Evolutionary conservation across 2,888 invertebrate genomes (phyloP), one percentile per base, ranked within the genome.

Genomic region (Petrophora chlorosata): DNA sequence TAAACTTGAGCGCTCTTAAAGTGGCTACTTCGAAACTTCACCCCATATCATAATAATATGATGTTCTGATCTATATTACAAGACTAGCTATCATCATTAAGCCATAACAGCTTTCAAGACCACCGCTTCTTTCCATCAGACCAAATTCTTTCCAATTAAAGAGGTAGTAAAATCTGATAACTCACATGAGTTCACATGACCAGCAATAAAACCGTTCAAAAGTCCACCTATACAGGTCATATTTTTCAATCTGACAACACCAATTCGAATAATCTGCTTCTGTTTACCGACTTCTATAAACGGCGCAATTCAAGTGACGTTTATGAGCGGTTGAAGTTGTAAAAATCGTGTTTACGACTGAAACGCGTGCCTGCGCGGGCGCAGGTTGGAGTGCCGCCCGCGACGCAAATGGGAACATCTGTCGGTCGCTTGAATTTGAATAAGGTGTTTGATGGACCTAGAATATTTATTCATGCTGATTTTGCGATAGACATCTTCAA

Each of bases 241-340:
- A 44, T 43, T 40, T 50, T 50, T 39, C 8, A 60, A 56, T 54
- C 56, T 54, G 56, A 52, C 56, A 54, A 53, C 52, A 54, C 58
- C 40, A 12, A 45, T 43, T 32, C 46, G 25, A 17, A 55, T 86
- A 86, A 88, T 86, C 86, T 80, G 79, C 76, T 82, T 81, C 83
- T 85, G 87, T 87, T 85, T 85, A 83, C 86, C 77, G 82, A 82
- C 84, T 81, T 85, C 86, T 87, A 88, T 85, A 88, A 87, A 87
- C 79, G 89, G 85, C 77, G 87, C 85, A 84, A 85, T 87, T 82
- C 82, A 79, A 76, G 83, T 84, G 89, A 89, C 88, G 81, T 88
- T 88, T 86, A 90, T 82, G 88, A 87, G 74, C 82, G 32, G 70
- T 78, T 87, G 73, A 79, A 86, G 87, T 84, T 80, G 85, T 88